Evolutionary conservation across 2,888 invertebrate species (phyloP).

Genomic region (Enoplolaimus lenunculus): DNA sequence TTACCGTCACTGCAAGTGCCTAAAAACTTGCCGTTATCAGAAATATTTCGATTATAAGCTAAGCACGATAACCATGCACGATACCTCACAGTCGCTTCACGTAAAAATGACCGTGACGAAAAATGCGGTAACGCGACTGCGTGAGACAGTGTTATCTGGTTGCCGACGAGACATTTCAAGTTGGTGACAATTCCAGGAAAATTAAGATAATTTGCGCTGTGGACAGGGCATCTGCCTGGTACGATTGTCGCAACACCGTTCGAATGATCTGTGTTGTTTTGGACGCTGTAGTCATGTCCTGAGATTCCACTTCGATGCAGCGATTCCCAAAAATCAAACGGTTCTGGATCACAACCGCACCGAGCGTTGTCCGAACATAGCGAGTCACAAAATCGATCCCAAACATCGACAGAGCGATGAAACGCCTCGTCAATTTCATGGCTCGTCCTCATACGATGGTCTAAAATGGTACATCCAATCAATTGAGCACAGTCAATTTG

Average conservation of each 20-base stretch:
- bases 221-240: too few species aligned
- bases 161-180: not conserved
- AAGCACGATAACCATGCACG: not conserved
- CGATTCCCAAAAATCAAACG: conserved; percentile 16
- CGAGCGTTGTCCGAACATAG: too few species aligned
- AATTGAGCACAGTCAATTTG: not conserved
- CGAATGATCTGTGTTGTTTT: not conserved
- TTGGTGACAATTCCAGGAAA: too few species aligned
- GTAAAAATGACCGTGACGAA: not conserved
- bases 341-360: too few species aligned
- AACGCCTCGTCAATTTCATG: conserved; percentile 14
- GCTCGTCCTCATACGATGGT: not conserved
- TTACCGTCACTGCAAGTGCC: too few species aligned
- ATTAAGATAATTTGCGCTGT: too few species aligned
- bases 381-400: conserved; percentile 9
- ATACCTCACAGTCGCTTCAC: not conserved
- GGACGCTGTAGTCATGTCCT: not conserved
- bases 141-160: not conserved
- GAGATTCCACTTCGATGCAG: not conserved
- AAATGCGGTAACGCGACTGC: not conserved
- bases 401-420: conserved; percentile 3
- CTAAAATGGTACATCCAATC: not conserved
- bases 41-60: not conserved
- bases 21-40: too few species aligned
- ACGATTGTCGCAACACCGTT: not conserved